phyloP scores from a whole-genome alignment of 2,797 vertebrate species.

The Pyrocephalus nanus region DNA sequence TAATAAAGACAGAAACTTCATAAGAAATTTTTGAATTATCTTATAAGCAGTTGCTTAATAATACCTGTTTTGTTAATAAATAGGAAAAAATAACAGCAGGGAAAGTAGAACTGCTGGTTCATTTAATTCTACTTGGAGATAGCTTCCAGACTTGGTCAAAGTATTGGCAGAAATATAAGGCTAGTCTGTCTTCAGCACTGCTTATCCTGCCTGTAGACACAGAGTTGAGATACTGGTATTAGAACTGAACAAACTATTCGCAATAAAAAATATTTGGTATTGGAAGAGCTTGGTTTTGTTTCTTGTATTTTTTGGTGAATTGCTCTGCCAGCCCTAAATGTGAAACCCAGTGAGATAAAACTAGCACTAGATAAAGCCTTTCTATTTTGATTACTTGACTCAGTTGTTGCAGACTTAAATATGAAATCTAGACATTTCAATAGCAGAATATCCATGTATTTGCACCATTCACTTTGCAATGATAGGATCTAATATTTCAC shows the following conservation, averaged over 20 bases:
- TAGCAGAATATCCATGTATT: neutral
- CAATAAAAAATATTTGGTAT: neutral
- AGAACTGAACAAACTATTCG: neutral
- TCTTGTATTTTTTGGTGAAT: neutral
- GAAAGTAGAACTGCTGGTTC: neutral
- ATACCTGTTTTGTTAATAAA: conserved; percentile 1
- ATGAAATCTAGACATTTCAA: neutral
- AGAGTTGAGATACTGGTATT: neutral
- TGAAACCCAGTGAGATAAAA: neutral
- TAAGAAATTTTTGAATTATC: conserved; percentile 21
- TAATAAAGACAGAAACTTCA: conserved; percentile 39
- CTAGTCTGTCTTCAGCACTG: neutral
- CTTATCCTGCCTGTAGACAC: neutral
- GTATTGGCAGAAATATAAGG: neutral
- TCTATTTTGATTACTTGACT: neutral
- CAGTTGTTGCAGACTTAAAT: neutral
- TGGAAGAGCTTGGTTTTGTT: neutral
- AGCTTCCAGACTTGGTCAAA: neutral
- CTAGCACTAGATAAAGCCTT: neutral
- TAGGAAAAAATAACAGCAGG: neutral
- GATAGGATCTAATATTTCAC: neutral
- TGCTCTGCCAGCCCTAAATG: neutral
- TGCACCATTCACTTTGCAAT: neutral
- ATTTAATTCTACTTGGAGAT: neutral
- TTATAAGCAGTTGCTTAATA: conserved; percentile 39